Evolutionary conservation across 2,797 vertebrate species (phyloP).

Genomic region (Cacajao melanocephalus): DNA sequence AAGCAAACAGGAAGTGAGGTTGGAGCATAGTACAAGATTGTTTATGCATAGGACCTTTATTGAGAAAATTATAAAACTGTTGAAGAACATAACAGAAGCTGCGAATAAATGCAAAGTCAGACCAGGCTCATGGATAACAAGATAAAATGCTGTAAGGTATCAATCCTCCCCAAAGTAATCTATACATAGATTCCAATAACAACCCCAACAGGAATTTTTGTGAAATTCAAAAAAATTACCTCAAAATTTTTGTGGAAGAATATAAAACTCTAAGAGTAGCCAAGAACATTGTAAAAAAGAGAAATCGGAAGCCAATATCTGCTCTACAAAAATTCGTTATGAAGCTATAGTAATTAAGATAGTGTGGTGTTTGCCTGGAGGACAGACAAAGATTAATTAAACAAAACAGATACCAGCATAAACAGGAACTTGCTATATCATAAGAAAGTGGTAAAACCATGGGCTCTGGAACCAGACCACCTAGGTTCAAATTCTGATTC

Average conservation of each 20-base stretch:
- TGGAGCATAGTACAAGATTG: background rate
- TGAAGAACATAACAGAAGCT: background rate
- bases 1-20: background rate
- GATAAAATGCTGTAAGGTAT: background rate
- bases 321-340: background rate
- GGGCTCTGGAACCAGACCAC: background rate
- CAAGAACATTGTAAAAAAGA: background rate
- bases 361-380: background rate
- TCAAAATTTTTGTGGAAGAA: background rate
- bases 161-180: background rate
- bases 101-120: background rate
- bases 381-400: background rate
- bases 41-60: background rate
- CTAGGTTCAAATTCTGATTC: background rate
- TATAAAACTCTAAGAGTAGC: background rate
- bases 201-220: background rate
- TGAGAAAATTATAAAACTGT: constrained; percentile 9
- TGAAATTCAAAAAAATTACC: background rate
- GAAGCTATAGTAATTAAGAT: background rate
- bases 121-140: background rate
- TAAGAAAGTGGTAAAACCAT: background rate
- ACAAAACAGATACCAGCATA: background rate
- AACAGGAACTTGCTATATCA: background rate
- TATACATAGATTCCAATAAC: background rate
- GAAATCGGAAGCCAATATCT: background rate